Evolutionary conservation across 1,140 invertebrate species (phyloP), one percentile per base, ranked within the genome.

Genomic region (Holotrichia oblita): DNA sequence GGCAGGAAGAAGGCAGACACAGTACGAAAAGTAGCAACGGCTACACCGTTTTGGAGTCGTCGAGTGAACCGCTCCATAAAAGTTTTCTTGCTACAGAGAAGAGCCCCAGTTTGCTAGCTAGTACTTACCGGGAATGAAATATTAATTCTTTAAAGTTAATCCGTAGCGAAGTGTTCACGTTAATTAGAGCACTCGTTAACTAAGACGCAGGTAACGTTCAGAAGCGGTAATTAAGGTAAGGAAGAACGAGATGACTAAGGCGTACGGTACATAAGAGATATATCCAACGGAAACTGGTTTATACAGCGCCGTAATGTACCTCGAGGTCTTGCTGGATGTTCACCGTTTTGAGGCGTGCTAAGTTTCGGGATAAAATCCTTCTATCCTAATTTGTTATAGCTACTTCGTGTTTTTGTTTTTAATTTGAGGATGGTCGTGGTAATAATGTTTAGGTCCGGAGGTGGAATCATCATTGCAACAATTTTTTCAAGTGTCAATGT

Each of bases 71-170:
- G 44, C 44, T 14, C 44, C 59, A 64, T 64, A 64, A 64, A 64
- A 64, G 59, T 64, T 64, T 64, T 64, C 59, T 27, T 10, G 7
- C 17, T 10, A 8, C 59, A 8, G n/a, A 8, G 59, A 27, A n/a
- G n/a, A n/a, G n/a, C n/a, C n/a, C n/a, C n/a, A n/a, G 17, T 17
- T 64, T 64, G 8, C 55, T 14, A 20, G 12, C 55, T 59, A 7
- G 55, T 10, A 64, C 59, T 64, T 64, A 64, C 59, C 59, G 17
- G 59, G 59, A 64, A 64, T 64, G 59, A 64, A 64, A 64, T 64
- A 64, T 64, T 64, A 64, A 64, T 64, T 64, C 59, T 64, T 64
- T 27, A 64, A 64, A 64, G 59, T 64, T 64, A 64, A 64, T 64
- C 59, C 59, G 59, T 64, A 64, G 59, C 59, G 59, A 22, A 64